These are phyloP conservation scores for Phylloscopus trochiloides DNA, from an alignment of 2,113 vertebrate genomes.

Conservation along the genomic window DNA sequence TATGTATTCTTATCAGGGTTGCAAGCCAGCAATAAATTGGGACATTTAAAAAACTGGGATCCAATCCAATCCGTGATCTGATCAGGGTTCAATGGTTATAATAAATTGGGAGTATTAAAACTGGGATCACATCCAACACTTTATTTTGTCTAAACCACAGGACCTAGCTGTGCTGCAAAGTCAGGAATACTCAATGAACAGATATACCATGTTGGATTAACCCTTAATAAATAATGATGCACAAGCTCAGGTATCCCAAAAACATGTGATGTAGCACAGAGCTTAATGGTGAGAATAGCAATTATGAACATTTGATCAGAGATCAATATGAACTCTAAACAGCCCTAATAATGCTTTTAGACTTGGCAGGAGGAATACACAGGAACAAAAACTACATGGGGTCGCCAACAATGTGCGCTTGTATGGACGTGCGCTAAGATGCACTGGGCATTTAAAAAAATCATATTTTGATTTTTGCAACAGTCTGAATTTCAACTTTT, in stretches of 20 bases:
- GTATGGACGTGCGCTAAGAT: accelerated
- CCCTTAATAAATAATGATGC: conserved; percentile 66
- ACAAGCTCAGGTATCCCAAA: conserved; percentile 50
- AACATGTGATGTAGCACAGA: conserved; percentile 45
- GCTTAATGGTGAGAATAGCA: conserved; percentile 58
- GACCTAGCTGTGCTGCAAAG: conserved; percentile 68
- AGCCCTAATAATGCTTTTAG: neutral
- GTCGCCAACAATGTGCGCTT: accelerated
- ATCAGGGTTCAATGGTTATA: conserved; percentile 83
- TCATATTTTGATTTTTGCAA: neutral
- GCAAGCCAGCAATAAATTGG: conserved; percentile 78
- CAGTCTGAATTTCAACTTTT: conserved; percentile 10
- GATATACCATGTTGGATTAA: conserved; percentile 69
- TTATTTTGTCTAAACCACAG: conserved; percentile 78
- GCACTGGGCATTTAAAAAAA: neutral
- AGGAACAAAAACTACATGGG: neutral
- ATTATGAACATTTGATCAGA: conserved; percentile 59
- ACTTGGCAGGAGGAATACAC: neutral
- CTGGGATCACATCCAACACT: conserved; percentile 76
- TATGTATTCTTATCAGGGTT: conserved; percentile 77
- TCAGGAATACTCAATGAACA: conserved; percentile 69
- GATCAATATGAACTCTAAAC: conserved; percentile 35
- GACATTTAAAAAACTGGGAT: conserved; percentile 81
- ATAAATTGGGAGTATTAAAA: conserved; percentile 83
- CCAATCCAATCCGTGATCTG: conserved; percentile 78